A percentile compares a stretch with the other conserved stretches of the same genome.
These are phyloP conservation scores for Perdix hodgsoniae DNA, from an alignment of 2,797 vertebrate species.

Conservation along the genomic window DNA sequence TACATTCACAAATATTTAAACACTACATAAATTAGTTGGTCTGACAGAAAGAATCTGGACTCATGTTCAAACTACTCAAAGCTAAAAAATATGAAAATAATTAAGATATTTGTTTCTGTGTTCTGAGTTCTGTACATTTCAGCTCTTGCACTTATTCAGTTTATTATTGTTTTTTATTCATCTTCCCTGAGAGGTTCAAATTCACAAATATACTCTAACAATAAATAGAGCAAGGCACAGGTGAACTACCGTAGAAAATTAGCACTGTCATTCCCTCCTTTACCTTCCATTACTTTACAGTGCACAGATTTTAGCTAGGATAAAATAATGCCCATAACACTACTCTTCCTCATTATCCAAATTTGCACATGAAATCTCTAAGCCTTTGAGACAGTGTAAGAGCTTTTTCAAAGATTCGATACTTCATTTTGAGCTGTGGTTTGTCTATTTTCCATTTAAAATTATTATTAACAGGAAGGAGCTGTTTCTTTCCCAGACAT, in stretches of 20 bases:
- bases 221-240: neutral
- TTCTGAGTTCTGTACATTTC: neutral
- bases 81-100: neutral
- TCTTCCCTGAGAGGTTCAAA: neutral
- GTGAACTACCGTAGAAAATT: neutral
- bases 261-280: neutral
- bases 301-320: neutral
- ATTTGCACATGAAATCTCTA: neutral
- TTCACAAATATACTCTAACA: neutral
- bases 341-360: neutral
- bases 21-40: neutral
- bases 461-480: neutral
- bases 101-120: neutral
- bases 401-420: neutral
- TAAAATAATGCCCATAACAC: neutral
- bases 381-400: neutral
- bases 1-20: neutral
- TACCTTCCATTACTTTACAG: neutral
- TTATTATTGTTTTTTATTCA: neutral
- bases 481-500: neutral
- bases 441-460: neutral
- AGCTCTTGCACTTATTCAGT: neutral
- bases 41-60: neutral
- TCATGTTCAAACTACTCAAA: neutral
- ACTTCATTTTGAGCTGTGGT: neutral